These are phyloP conservation scores for Porites evermanni DNA, from an alignment of 92 coral and sea anemone genomes.

Conservation along the genomic window DNA sequence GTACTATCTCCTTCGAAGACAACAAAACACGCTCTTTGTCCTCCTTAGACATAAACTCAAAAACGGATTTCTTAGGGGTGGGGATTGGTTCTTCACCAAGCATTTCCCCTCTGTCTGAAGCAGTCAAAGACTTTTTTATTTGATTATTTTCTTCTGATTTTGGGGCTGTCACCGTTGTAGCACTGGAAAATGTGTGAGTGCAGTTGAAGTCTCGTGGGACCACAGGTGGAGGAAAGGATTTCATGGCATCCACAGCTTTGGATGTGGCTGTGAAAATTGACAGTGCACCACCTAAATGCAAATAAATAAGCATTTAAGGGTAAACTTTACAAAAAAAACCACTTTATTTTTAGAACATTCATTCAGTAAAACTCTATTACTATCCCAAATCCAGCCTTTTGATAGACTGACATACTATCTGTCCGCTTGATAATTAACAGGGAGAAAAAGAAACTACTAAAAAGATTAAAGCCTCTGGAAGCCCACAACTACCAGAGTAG, in stretches of 20 bases:
- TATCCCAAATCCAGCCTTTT: too few species aligned
- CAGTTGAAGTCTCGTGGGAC: conserved; percentile 86
- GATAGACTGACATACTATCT: too few species aligned
- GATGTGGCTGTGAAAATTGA: conserved; percentile 79
- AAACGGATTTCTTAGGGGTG: conserved; percentile 83
- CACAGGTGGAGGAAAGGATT: conserved; percentile 84
- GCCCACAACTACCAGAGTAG: too few species aligned
- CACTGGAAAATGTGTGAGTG: conserved; percentile 48
- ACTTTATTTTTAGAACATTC: too few species aligned
- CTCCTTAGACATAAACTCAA: conserved; percentile 79
- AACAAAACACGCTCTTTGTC: conserved; percentile 77
- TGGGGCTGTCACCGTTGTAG: conserved; percentile 15
- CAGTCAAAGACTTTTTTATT: conserved; percentile 60
- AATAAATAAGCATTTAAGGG: background rate
- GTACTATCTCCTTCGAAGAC: conserved; percentile 31
- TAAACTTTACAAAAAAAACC: background rate
- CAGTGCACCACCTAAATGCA: conserved; percentile 81
- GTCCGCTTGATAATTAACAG: too few species aligned
- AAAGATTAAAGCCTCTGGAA: too few species aligned
- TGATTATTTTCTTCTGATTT: conserved; percentile 5
- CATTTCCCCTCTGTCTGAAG: conserved; percentile 79
- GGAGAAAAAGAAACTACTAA: too few species aligned
- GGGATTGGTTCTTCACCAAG: conserved; percentile 83
- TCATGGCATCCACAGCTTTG: conserved; percentile 74
- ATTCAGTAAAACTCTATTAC: too few species aligned